These are phyloP conservation scores for Clytia hemisphaerica DNA, from an alignment of 30 jellyfish, hydroid and myxozoan species.

Conservation along the genomic window DNA sequence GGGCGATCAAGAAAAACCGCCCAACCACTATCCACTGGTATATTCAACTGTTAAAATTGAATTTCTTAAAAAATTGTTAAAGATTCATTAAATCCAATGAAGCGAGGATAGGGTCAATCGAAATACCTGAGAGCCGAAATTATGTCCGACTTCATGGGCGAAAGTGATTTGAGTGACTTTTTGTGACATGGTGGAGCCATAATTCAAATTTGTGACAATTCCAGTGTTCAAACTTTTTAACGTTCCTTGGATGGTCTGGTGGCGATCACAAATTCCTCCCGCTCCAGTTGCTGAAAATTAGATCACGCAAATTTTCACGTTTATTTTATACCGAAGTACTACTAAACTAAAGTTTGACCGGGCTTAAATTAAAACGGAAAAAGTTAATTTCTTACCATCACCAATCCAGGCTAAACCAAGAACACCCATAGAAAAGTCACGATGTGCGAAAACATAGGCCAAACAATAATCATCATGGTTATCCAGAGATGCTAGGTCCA, in stretches of 20 bases:
- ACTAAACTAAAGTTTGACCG: not conserved
- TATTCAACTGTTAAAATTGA: no score
- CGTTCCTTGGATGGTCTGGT: conserved; percentile 42
- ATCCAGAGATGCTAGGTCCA: conserved; percentile 72
- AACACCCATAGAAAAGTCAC: conserved; percentile 94
- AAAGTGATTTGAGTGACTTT: conserved; percentile 89
- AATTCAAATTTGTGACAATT: conserved; percentile 77
- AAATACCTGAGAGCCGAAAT: conserved; percentile 82
- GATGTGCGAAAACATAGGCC: conserved; percentile 83
- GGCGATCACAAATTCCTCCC: conserved; percentile 87
- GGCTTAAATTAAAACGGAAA: not conserved
- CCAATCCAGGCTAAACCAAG: conserved; percentile 99
- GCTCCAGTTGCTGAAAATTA: conserved; percentile 72
- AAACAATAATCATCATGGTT: conserved; percentile 73
- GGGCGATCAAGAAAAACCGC: no score
- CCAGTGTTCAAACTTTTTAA: conserved; percentile 90
- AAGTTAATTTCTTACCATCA: conserved; percentile 45
- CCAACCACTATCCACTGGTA: no score
- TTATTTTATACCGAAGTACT: not conserved
- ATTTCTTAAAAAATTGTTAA: no score
- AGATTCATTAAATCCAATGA: no score
- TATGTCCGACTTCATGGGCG: conserved; percentile 97
- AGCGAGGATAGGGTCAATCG: no score
- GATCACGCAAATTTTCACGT: not conserved
- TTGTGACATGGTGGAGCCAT: conserved; percentile 59